These are phyloP conservation scores for Ibidorhyncha struthersii DNA, from an alignment of 2,113 vertebrate genomes.

Conservation along the genomic window DNA sequence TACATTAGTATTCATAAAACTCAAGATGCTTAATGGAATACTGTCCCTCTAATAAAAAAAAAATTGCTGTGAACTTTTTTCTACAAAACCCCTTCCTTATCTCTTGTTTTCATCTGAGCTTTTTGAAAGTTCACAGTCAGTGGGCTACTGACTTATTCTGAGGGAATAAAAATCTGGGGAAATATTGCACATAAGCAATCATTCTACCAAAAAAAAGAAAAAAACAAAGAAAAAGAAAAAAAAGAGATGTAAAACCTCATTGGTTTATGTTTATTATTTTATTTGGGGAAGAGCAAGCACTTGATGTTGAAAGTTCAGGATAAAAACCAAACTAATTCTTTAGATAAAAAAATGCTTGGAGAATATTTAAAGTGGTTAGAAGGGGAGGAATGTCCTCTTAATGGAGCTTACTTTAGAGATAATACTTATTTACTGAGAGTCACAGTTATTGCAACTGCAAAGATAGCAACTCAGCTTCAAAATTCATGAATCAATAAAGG, in stretches of 20 bases:
- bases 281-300: neutral
- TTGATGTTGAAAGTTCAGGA: neutral
- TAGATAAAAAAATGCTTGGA: neutral
- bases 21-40: neutral
- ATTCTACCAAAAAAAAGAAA: neutral
- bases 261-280: neutral
- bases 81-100: neutral
- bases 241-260: accelerated
- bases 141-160: neutral
- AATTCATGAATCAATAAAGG: neutral
- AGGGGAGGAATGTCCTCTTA: neutral
- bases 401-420: neutral
- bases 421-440: neutral
- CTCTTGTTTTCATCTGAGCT: neutral
- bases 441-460: neutral
- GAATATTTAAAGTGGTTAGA: neutral
- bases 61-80: neutral
- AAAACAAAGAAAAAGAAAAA: accelerated
- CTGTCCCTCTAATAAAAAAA: neutral
- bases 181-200: neutral
- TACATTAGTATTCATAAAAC: neutral
- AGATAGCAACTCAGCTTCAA: neutral
- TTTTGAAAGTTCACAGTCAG: neutral
- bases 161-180: neutral
- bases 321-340: neutral